Base-by-base conservation (phyloP, 2,113 vertebrate genomes). In the Myrmecobius fasciatus region DNA sequence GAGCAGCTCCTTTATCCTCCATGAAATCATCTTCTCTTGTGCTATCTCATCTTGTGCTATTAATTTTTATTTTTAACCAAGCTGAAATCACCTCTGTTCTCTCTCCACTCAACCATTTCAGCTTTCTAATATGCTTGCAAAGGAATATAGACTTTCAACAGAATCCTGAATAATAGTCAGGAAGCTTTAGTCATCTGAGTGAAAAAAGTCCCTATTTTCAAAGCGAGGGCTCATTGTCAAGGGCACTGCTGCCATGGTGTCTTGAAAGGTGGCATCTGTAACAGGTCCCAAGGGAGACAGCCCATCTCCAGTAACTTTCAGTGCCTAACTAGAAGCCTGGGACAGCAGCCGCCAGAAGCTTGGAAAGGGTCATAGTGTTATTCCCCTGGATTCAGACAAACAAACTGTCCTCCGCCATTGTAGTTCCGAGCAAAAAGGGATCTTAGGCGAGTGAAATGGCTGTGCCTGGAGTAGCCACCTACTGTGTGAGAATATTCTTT, bases 101-200 rank as follows among this genome's bases (percentile, higher is more conserved):
- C 24, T 10, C 14, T 43, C 49, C 5, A 0, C 0, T 48, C 56
- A 56, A 1, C 36, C 67, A 88, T 49, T 52, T 36, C 9, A 26
- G 54, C 20, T 91, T 10, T 49, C 14, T 53, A 8, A 25, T 9
- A 0, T 4, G 25, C 89, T 56, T 26, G 89, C 8, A 10, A 0
- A 0, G 43, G 60, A 3, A 0, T 14, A n/a, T 9, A 0, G 26
- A 1, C 24, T 0, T 25, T 49, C 48, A 7, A 14, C 0, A 12
- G 89, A 0, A 52, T 75, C 56, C 43, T 17, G 17, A 0, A 52
- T 75, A 46, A 52, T 17, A 4, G 14, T 24, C 25, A n/a, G 7
- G 6, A 47, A 20, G 48, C 47, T 12, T 26, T 22, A 88, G 52
- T 14, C 46, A 0, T 1, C 17, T n/a, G 17, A 43, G 60, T 43